phyloP scores from a whole-genome alignment of 1,140 invertebrate genomes.

The Conus ventricosus region DNA sequence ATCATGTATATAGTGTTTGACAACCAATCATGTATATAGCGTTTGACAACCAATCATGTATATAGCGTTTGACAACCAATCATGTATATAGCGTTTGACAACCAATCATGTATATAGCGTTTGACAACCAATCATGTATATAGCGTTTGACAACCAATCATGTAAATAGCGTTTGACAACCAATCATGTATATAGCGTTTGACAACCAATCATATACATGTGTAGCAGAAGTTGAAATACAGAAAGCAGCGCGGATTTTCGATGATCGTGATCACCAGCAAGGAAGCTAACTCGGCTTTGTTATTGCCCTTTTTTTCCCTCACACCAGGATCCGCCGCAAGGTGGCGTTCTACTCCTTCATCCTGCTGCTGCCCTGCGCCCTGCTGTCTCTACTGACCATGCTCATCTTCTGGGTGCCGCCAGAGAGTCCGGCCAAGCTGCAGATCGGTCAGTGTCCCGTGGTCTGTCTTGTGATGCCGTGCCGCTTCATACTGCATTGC shows the following conservation, averaged over 20 bases:
- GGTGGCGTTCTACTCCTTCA: slow-evolving; percentile 73
- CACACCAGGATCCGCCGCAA: slow-evolving; percentile 63
- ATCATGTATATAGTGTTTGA: background rate
- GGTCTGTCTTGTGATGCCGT: no score
- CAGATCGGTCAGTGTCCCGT: slow-evolving; percentile 67
- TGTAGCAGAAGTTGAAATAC: no score
- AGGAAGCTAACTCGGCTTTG: no score
- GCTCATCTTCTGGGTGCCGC: slow-evolving; percentile 75
- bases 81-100: no score
- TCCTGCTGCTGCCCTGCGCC: slow-evolving; percentile 72
- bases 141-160: background rate
- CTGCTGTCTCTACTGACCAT: slow-evolving; percentile 73
- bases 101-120: background rate
- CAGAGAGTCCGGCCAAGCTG: slow-evolving; percentile 74
- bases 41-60: no score
- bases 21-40: background rate
- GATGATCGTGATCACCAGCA: no score
- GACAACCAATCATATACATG: background rate
- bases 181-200: background rate
- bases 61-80: background rate
- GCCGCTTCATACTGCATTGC: no score
- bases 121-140: background rate
- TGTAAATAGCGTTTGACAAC: background rate
- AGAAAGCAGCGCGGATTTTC: no score
- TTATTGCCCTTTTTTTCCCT: slow-evolving; percentile 47